These are phyloP conservation scores for Actinia equina DNA, from an alignment of 64 coral and sea anemone species.

Conservation along the genomic window DNA sequence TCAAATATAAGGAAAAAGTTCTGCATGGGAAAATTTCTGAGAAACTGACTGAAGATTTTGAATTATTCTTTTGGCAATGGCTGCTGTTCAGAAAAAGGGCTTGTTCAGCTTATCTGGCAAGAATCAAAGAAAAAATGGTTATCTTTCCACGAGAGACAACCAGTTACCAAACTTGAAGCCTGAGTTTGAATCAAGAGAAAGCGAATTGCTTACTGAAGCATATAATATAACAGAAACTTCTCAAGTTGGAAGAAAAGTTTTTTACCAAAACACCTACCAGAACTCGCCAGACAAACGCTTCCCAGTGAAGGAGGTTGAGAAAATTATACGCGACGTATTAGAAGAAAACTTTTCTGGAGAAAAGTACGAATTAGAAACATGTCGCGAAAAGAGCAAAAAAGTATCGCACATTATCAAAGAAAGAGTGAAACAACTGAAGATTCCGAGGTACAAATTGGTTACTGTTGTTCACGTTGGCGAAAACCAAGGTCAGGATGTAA, in stretches of 20 bases:
- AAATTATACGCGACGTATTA: slow-evolving; percentile 8
- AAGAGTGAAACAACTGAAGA: slow-evolving; percentile 26
- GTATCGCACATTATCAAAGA: slow-evolving; percentile 38
- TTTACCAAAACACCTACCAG: slow-evolving; percentile 48
- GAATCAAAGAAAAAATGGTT: neutral
- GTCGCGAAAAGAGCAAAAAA: slow-evolving; percentile 16
- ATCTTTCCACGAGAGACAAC: neutral
- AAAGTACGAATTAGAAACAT: slow-evolving; percentile 26
- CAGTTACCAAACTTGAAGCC: neutral
- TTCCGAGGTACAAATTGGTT: slow-evolving; percentile 34
- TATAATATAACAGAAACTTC: neutral
- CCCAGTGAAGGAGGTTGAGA: slow-evolving; percentile 17
- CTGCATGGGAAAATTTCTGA: too few relatives aligned
- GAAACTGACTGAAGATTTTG: neutral
- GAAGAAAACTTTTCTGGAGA: slow-evolving; percentile 7
- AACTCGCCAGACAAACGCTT: slow-evolving; percentile 20
- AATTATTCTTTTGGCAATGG: neutral
- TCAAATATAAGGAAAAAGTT: too few relatives aligned
- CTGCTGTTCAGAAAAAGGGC: neutral
- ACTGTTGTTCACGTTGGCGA: slow-evolving; percentile 36
- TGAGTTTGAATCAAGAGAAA: slow-evolving; percentile 19
- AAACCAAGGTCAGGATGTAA: slow-evolving; percentile 34
- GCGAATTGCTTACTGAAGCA: neutral
- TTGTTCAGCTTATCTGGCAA: neutral
- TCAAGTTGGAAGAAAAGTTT: neutral